Evolutionary conservation across 2,113 vertebrate species (phyloP).

Genomic region (Zosterops japonicus): DNA sequence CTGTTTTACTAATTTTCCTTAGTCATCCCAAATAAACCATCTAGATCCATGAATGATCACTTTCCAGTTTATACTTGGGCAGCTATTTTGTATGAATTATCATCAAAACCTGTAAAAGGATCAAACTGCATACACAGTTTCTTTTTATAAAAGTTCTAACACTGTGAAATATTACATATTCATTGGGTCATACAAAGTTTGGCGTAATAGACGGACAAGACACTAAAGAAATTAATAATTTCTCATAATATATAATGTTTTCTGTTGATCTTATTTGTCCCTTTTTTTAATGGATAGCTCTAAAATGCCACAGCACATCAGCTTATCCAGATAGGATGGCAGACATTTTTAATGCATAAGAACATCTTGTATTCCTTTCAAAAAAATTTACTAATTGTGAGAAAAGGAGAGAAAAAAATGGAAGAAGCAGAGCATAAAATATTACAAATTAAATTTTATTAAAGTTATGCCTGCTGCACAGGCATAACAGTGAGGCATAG

Average conservation of each 20-base stretch:
- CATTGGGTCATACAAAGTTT: background rate
- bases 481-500: background rate
- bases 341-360: background rate
- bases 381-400: background rate
- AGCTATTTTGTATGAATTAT: background rate
- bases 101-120: background rate
- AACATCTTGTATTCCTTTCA: background rate
- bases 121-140: accelerated
- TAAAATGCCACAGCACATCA: background rate
- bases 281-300: background rate
- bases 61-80: background rate
- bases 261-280: background rate
- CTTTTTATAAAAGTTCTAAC: background rate
- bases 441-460: slow-evolving; percentile 13
- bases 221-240: background rate
- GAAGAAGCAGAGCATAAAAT: slow-evolving; percentile 26
- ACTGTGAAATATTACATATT: background rate
- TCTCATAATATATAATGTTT: background rate
- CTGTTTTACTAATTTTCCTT: background rate
- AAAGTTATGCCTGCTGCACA: background rate
- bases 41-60: background rate
- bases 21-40: background rate
- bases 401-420: background rate
- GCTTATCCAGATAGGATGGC: background rate
- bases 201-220: background rate